Conservation (phyloP, 2,797 vertebrate genomes). For the Bufotes viridis region DNA sequence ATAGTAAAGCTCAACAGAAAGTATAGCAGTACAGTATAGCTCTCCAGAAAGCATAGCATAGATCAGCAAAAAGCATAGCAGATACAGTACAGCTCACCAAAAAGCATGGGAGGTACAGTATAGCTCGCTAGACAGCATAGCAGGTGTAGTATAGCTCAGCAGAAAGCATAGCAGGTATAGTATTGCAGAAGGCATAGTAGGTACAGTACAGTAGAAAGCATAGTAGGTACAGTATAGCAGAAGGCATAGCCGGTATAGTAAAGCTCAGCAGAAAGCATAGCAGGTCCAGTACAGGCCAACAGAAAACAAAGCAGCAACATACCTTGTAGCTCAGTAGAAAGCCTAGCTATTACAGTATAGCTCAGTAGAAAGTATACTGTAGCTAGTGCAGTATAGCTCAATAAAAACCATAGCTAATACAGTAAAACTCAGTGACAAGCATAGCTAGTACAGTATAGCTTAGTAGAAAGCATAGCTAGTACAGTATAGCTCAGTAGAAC, state of each 20-base stretch:
- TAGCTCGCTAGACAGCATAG: not conserved
- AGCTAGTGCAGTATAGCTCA: not conserved
- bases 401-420: not conserved
- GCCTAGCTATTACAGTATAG: not conserved
- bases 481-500: not conserved
- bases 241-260: not conserved
- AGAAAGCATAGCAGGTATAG: not conserved
- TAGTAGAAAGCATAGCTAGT: not conserved
- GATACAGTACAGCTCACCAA: not conserved
- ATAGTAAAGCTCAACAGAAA: not conserved
- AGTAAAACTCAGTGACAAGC: not conserved
- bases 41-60: not conserved
- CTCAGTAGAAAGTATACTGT: not conserved
- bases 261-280: not conserved
- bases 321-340: not conserved
- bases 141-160: not conserved
- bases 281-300: not conserved
- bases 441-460: not conserved
- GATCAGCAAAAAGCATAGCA: not conserved
- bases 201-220: not conserved
- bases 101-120: not conserved
- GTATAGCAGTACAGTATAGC: not conserved
- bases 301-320: not conserved
- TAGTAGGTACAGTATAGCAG: not conserved
- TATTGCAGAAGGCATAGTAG: not conserved